Conservation (phyloP, 2,113 vertebrate genomes). For the Leucopternis melanops region DNA sequence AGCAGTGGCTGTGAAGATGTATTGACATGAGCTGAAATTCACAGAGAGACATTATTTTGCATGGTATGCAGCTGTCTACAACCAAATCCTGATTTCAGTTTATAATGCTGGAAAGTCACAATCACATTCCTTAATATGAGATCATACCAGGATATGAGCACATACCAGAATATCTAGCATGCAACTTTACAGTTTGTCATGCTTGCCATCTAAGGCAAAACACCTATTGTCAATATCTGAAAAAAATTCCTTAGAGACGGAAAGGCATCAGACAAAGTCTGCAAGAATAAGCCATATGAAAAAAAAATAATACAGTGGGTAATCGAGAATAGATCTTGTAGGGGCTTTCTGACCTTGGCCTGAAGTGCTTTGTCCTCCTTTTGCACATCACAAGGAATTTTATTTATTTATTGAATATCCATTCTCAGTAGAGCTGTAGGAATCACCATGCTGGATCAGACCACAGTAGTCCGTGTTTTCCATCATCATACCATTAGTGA, state of each 20-base stretch:
- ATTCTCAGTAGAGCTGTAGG: not conserved
- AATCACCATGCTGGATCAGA: not conserved
- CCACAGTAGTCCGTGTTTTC: not conserved
- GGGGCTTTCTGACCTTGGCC: not conserved
- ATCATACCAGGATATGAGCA: not conserved
- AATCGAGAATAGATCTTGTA: not conserved
- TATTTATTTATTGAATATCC: not conserved
- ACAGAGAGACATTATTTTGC: not conserved
- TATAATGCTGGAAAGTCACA: not conserved
- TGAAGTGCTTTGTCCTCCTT: not conserved
- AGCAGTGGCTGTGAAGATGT: not conserved
- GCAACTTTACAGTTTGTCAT: not conserved
- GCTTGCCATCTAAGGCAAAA: not conserved
- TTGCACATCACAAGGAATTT: not conserved
- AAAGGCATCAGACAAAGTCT: not conserved
- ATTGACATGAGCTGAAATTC: not conserved
- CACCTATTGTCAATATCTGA: not conserved
- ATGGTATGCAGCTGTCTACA: not conserved
- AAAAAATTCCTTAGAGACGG: not conserved
- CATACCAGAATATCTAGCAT: not conserved
- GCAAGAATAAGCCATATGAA: not conserved
- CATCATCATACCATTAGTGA: not conserved
- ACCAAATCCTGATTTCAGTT: not conserved
- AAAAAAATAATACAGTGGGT: not conserved
- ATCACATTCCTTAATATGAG: slow-evolving; percentile 4